Percentiles rank a stretch among this genome's conserved stretches.
Conservation (phyloP, 2,113 vertebrate genomes). For the Podarcis cretensis region DNA sequence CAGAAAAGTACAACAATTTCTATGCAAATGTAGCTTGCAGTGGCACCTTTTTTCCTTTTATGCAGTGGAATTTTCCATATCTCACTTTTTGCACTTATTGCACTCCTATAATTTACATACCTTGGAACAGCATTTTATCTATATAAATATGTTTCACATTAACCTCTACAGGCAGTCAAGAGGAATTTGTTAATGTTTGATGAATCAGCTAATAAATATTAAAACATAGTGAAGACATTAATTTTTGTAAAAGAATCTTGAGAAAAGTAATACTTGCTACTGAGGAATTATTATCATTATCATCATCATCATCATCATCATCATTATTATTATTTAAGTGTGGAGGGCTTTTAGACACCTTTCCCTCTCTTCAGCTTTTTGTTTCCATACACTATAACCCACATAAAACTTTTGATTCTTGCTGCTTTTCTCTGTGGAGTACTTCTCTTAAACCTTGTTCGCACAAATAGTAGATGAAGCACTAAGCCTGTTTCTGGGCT, state of each 20-base stretch:
- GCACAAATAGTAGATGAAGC: not conserved
- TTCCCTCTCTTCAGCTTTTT: not conserved
- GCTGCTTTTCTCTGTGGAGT: not conserved
- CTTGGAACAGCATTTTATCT: slow-evolving; percentile 26
- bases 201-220: slow-evolving; percentile 38
- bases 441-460: not conserved
- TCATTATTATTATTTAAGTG: not conserved
- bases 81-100: slow-evolving; percentile 16
- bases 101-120: slow-evolving; percentile 23
- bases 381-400: not conserved
- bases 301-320: not conserved
- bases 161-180: slow-evolving; percentile 4
- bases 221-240: not conserved
- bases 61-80: slow-evolving; percentile 28
- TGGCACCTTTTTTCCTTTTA: not conserved
- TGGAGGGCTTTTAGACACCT: not conserved
- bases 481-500: not conserved
- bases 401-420: not conserved
- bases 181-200: slow-evolving; percentile 33
- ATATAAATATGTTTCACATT: slow-evolving; percentile 30
- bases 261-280: not conserved
- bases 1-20: slow-evolving; percentile 8
- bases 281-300: not conserved
- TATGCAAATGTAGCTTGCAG: slow-evolving; percentile 14
- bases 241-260: not conserved